Percentiles rank a stretch among this genome's conserved stretches.
Conservation (phyloP, 1,140 invertebrate genomes). For the Zaprionus davidi region DNA sequence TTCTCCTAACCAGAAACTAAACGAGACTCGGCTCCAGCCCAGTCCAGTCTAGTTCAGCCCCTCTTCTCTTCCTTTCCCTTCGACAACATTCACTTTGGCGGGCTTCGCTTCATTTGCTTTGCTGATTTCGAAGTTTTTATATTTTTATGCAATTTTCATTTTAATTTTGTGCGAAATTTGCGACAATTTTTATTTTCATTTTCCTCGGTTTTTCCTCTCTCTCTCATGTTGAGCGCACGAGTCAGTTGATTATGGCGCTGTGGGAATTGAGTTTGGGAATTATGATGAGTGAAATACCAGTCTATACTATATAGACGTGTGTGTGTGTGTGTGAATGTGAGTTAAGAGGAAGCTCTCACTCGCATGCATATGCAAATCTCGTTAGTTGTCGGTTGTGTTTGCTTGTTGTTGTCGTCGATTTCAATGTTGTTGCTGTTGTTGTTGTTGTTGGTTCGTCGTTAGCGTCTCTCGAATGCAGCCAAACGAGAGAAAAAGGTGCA, state of each 20-base stretch:
- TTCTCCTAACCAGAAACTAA: not conserved
- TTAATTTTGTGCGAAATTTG: conserved; percentile 60
- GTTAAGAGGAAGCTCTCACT: conserved; percentile 18
- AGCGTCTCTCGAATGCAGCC: conserved; percentile 53
- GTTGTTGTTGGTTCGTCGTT: conserved; percentile 52
- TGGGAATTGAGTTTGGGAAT: conserved; percentile 77
- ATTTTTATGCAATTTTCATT: conserved; percentile 70
- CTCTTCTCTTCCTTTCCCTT: not conserved
- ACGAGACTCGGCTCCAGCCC: not conserved
- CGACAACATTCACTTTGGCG: not conserved
- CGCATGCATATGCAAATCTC: conserved; percentile 76
- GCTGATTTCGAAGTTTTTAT: conserved; percentile 73
- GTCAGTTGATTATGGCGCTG: conserved; percentile 72
- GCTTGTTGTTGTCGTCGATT: conserved; percentile 20
- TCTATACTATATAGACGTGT: conserved; percentile 14
- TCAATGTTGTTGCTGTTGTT: conserved; percentile 11
- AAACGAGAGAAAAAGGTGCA: conserved; percentile 42
- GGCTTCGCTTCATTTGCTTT: conserved; percentile 67
- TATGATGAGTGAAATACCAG: conserved; percentile 65
- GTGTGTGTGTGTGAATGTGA: conserved; percentile 8
- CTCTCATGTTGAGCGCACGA: conserved; percentile 28
- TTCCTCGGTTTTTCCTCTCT: conserved; percentile 17
- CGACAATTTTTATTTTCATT: conserved; percentile 27
- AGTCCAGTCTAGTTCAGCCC: not conserved
- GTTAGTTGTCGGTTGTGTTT: conserved; percentile 55